Base-by-base conservation (phyloP, 1,140 invertebrate genomes). In the Nomia melanderi region DNA sequence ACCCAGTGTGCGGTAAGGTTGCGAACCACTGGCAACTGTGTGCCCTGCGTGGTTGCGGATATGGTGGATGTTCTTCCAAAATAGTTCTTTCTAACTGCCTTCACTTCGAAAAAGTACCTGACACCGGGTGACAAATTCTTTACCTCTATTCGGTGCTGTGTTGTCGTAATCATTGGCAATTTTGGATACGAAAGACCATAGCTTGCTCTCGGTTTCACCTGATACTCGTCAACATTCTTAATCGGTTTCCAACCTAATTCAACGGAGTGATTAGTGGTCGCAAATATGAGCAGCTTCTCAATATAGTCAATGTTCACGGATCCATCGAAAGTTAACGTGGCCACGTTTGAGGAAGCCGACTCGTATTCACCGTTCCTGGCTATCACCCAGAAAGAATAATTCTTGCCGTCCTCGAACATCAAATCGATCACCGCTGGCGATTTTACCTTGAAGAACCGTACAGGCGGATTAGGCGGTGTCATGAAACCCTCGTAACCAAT, bases 301-400 rank as follows among this genome's bases (percentile, higher is more conserved):
- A 97, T 92, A 11, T 93, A 90, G 67, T 94, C 93, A 0, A 96
- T 92, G 80, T 95, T 94, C 0, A 94, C 93, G 12, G 93, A 89
- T 0, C 93, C 93, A 78, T 96, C 95, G 82, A 95, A 95, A 1
- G 87, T 90, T 8, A 96, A 83, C 6, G 86, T 93, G n/a, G 89
- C 90, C 14, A 94, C 91, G 44, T 92, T 88, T 0, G 96, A 96
- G 0, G 92, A 91, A 6, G 90, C 87, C 0, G 96, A 96, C 47
- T 93, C 92, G 81, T 91, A 92, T 1, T 90, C 89, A 25, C 88
- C 87, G 86, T 96, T 96, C 57, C 93, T 93, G 3, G 96, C 96
- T 0, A 94, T 91, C n/a, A 97, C 96, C 95, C 95, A 96, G 90
- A 97, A 96, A 0, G 94, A 94, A 88, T 97, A 97, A 67, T 94